Evolutionary conservation across 2,113 vertebrate genomes (phyloP).

Genomic region (Prionailurus bengalensis): DNA sequence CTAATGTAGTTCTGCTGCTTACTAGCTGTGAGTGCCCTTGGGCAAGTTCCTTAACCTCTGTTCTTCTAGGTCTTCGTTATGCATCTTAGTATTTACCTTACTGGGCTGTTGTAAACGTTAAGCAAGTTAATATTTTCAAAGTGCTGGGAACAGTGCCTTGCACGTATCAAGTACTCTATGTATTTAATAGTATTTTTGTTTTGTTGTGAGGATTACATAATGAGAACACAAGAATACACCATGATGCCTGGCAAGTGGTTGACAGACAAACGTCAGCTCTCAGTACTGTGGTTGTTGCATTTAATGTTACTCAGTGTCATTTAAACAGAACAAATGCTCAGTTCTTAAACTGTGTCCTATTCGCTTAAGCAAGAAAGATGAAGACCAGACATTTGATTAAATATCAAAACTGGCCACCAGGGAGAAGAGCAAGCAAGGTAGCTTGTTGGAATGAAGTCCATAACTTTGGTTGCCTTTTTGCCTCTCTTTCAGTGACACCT

Average conservation of each 20-base stretch:
- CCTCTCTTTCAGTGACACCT: background rate
- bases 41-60: no score
- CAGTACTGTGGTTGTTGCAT: background rate
- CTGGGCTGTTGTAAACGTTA: background rate
- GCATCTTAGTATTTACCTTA: background rate
- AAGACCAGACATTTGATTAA: background rate
- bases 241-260: fast-evolving
- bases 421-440: background rate
- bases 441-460: background rate
- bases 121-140: background rate
- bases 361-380: background rate
- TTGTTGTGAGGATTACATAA: background rate
- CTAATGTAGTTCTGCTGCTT: background rate
- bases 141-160: background rate
- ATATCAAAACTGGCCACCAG: background rate
- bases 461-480: background rate
- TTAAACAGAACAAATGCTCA: background rate
- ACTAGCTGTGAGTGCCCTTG: background rate
- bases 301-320: background rate
- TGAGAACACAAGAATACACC: background rate
- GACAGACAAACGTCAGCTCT: background rate
- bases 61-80: background rate
- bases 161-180: background rate
- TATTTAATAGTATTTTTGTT: background rate
- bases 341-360: background rate